phyloP scores from a whole-genome alignment of 1,140 invertebrate species.

The Orchesella cincta region DNA sequence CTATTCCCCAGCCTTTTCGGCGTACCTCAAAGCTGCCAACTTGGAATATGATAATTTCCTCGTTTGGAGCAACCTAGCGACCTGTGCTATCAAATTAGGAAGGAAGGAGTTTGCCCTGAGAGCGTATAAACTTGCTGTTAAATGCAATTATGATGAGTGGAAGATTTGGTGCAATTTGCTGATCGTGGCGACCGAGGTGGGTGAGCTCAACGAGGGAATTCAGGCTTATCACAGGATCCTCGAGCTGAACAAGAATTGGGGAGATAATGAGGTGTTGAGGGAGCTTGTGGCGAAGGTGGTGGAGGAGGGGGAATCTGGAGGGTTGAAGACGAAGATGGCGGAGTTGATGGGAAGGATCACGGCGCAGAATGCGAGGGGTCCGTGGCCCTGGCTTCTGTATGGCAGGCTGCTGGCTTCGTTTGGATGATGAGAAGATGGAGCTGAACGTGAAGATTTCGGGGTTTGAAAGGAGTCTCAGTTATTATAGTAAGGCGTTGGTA shows the following conservation, averaged over 20 bases:
- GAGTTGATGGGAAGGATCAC: background rate
- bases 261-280: background rate
- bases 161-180: slow-evolving; percentile 1
- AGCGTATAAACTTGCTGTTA: slow-evolving; percentile 12
- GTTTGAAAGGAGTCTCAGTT: background rate
- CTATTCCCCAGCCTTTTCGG: background rate
- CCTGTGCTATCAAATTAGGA: background rate
- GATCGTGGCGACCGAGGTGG: background rate
- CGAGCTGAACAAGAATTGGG: background rate
- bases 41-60: slow-evolving; percentile 19
- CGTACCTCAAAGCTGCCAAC: background rate
- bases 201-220: background rate
- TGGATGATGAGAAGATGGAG: background rate
- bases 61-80: slow-evolving; percentile 12
- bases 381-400: background rate
- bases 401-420: background rate
- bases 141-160: slow-evolving; percentile 30
- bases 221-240: background rate
- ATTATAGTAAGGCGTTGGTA: background rate
- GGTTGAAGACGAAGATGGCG: background rate
- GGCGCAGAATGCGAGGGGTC: background rate
- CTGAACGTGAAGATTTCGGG: background rate
- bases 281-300: background rate
- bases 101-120: background rate
- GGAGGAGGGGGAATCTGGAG: background rate